Evolutionary conservation across 2,113 vertebrate genomes (phyloP).

Genomic region (Aspiorhynchus laticeps): DNA sequence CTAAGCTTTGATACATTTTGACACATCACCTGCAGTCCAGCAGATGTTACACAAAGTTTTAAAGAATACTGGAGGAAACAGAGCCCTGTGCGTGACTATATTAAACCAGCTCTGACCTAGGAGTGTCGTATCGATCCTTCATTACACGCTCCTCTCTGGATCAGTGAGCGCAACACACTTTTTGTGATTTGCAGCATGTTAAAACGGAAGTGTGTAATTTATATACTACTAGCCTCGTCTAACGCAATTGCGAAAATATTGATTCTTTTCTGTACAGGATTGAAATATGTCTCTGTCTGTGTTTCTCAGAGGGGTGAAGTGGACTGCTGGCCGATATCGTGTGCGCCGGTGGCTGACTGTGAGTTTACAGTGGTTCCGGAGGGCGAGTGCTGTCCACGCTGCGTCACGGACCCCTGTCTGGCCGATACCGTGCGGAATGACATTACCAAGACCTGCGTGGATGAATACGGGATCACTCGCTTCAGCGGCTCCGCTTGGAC

Average conservation of each 20-base stretch:
- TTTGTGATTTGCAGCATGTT: constrained; percentile 22
- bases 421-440: constrained; percentile 91
- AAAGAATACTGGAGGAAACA: not conserved
- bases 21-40: constrained; percentile 11
- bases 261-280: not conserved
- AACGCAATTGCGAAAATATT: not conserved
- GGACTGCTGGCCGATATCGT: constrained; percentile 95
- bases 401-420: constrained; percentile 92
- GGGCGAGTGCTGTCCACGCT: constrained; percentile 91
- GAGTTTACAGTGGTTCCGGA: constrained; percentile 91
- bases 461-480: constrained; percentile 90
- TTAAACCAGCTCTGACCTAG: not conserved
- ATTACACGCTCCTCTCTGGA: not conserved
- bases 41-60: constrained; percentile 3
- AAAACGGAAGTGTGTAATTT: constrained; percentile 27
- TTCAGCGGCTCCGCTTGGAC: constrained; percentile 98
- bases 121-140: constrained; percentile 15
- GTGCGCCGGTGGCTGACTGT: constrained; percentile 85
- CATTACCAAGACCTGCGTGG: constrained; percentile 95
- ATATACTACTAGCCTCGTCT: not conserved
- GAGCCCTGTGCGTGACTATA: not conserved
- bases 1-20: constrained; percentile 7
- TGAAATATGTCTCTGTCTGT: not conserved
- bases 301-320: constrained; percentile 89
- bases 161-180: not conserved